These are phyloP conservation scores for Etheostoma spectabile DNA, from an alignment of 2,113 vertebrate genomes.

Conservation along the genomic window DNA sequence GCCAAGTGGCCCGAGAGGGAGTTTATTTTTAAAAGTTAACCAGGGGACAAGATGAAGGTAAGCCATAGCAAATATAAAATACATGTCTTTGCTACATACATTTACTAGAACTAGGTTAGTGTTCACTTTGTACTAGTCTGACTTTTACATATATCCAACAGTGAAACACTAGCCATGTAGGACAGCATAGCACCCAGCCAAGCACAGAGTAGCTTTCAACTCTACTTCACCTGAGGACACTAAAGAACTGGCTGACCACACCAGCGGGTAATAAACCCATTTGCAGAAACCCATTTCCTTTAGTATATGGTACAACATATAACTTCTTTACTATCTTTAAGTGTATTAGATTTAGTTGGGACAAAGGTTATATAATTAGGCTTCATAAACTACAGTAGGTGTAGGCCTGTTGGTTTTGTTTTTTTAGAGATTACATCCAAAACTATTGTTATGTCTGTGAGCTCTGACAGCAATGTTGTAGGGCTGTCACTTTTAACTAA, in stretches of 20 bases:
- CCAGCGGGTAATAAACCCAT: constrained; percentile 1
- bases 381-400: too few relatives aligned
- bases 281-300: constrained; percentile 4
- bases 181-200: constrained; percentile 27
- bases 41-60: constrained; percentile 9
- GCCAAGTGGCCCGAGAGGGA: constrained; percentile 10
- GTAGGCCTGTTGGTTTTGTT: not conserved
- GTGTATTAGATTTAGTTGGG: not conserved
- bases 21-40: constrained; percentile 35
- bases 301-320: not conserved
- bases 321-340: not conserved
- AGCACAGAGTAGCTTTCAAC: constrained; percentile 34
- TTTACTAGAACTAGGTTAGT: not conserved
- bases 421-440: not conserved
- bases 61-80: not conserved
- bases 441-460: not conserved
- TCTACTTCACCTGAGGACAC: constrained; percentile 35
- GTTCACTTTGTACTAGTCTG: not conserved
- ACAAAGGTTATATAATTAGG: not conserved
- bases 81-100: not conserved
- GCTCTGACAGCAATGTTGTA: not conserved
- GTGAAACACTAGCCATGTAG: constrained; percentile 41
- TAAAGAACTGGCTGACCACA: constrained; percentile 1
- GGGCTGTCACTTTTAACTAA: not conserved
- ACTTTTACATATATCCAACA: not conserved